phyloP scores from a whole-genome alignment of 2,113 vertebrate genomes.

The Microcebus jonahi region DNA sequence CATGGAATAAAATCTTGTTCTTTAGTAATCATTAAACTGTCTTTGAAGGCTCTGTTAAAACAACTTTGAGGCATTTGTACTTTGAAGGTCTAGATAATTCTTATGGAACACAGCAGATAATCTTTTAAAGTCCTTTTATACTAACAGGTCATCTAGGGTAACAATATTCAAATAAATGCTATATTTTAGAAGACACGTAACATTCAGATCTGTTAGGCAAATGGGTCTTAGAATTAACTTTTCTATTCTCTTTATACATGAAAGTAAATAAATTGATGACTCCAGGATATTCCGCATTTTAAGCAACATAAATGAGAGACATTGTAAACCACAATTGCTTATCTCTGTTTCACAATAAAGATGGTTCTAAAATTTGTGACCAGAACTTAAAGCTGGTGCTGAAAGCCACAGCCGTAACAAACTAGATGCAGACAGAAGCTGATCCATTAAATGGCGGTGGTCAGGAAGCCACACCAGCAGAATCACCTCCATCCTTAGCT shows the following conservation, averaged over 20 bases:
- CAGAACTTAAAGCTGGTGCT: background rate
- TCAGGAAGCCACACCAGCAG: background rate
- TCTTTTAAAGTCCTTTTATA: background rate
- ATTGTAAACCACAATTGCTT: background rate
- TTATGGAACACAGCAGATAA: background rate
- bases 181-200: background rate
- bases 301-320: background rate
- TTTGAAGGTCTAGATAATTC: background rate
- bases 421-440: background rate
- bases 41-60: background rate
- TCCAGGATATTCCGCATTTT: background rate
- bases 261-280: background rate
- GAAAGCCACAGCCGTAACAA: background rate
- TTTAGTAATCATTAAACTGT: background rate
- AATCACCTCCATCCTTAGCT: background rate
- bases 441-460: background rate
- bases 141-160: background rate
- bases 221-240: background rate
- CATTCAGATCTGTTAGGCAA: background rate
- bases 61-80: background rate
- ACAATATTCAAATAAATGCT: background rate
- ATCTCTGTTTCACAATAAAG: background rate
- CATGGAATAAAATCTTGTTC: background rate
- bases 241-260: background rate
- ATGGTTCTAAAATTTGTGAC: background rate